Evolutionary conservation across 2,888 invertebrate species (phyloP), one percentile per base, ranked within the genome.

Genomic region (Trisateles emortualis): DNA sequence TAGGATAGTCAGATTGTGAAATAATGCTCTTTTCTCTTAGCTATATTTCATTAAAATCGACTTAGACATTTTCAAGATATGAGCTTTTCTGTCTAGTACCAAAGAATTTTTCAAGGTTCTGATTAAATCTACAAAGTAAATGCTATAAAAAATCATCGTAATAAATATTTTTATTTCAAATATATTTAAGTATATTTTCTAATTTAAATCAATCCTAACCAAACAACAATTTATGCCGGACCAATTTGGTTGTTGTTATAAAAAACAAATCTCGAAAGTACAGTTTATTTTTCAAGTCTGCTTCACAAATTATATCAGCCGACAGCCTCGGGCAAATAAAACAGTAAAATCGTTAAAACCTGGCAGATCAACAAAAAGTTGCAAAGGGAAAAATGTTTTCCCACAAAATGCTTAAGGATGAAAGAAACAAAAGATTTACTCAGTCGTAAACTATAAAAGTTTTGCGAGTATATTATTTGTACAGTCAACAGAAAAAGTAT

Each of bases 361-460:
- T 9, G 14, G 1, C 38, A 52, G 58, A 56, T 69, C 50, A 51
- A 52, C 50, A 41, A 44, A n/a, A 61, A 65, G 49, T 55, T 52
- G 26, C 32, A 8, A 24, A 48, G 26, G 10, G 32, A 56, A 48
- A 48, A 52, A 51, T 56, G 39, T 58, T 56, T 65, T 13, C 41
- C 16, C 22, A 39, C 17, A 48, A 49, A 57, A 16, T 14, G 30
- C 32, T 49, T 29, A 8, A 17, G 38, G 54, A 29, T 30, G 8
- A 36, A 42, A 59, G 51, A 53, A 47, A 70, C 59, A 63, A 70
- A 67, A 68, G 60, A 54, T 63, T 58, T 59, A 36, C 48, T 59
- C 63, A 39, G 46, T 42, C 63, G 58, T 48, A 56, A 60, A 58
- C 47, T 52, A 57, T 62, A 63, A 58, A 69, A 63, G 51, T 67